These are phyloP conservation scores for Anser brachyrhynchus DNA, from an alignment of 2,113 vertebrate genomes.

Conservation along the genomic window DNA sequence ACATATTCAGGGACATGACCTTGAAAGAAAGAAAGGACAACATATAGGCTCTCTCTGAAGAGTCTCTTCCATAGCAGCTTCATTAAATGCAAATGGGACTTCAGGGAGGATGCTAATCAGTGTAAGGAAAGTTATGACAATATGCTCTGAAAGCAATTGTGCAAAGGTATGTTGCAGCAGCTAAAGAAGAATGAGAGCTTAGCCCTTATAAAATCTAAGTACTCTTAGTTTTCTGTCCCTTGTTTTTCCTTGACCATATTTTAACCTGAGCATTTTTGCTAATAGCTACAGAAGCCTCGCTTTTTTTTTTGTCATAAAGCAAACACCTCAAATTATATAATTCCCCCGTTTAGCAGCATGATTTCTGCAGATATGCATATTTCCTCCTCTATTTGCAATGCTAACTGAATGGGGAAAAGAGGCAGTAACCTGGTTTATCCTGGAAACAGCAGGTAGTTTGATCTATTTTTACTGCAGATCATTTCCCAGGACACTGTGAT, in stretches of 20 bases:
- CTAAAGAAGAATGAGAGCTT: not conserved
- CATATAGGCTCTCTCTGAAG: not conserved
- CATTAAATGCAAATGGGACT: not conserved
- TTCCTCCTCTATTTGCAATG: constrained; percentile 55
- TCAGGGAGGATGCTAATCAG: not conserved
- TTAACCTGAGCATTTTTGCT: constrained; percentile 44
- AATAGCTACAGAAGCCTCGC: constrained; percentile 21
- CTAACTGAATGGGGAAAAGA: constrained; percentile 70
- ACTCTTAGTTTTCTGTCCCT: not conserved
- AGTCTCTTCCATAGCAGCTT: not conserved
- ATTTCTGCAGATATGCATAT: constrained; percentile 56
- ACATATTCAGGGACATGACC: not conserved
- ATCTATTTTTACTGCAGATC: constrained; percentile 79
- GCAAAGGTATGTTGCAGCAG: not conserved
- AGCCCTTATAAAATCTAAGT: constrained; percentile 38
- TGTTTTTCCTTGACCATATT: constrained; percentile 40
- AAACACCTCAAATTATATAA: constrained; percentile 47
- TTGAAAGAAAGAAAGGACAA: not conserved
- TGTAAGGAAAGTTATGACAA: not conserved
- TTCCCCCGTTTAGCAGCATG: constrained; percentile 45
- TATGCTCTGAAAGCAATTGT: not conserved
- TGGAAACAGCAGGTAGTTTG: constrained; percentile 71
- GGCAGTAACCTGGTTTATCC: constrained; percentile 67
- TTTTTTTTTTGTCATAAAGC: not conserved
- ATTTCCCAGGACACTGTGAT: constrained; percentile 75